Percentiles rank a stretch among this genome's conserved stretches.
Evolutionary conservation across 1,140 invertebrate species (phyloP).

Genomic region (Sycophila sp.): DNA sequence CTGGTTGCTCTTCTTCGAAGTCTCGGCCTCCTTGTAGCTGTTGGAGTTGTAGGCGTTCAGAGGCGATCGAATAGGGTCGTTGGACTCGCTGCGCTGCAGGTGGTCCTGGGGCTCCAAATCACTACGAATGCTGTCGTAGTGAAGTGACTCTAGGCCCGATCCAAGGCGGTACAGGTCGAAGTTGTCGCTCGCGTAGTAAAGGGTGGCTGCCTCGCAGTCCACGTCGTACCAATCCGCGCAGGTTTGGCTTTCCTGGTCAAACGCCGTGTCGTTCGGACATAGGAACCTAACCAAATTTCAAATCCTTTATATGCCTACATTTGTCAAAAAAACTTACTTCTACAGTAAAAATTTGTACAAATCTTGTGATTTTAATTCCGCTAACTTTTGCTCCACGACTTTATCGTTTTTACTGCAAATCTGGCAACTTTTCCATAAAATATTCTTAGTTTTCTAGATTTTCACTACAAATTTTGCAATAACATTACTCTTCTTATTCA

Average conservation of each 20-base stretch:
- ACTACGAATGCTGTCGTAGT: slow-evolving; percentile 61
- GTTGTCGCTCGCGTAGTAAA: slow-evolving; percentile 84
- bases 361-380: too few species aligned
- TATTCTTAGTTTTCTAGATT: too few species aligned
- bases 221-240: slow-evolving; percentile 92
- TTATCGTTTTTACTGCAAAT: too few species aligned
- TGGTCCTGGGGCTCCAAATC: slow-evolving; percentile 81
- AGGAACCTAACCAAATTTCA: slow-evolving; percentile 77
- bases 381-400: too few species aligned
- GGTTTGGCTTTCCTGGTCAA: slow-evolving; percentile 92
- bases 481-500: too few species aligned
- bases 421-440: too few species aligned
- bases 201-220: slow-evolving; percentile 81
- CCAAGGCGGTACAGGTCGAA: slow-evolving; percentile 84
- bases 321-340: background rate
- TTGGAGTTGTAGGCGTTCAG: slow-evolving; percentile 53
- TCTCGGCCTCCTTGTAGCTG: slow-evolving; percentile 47
- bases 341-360: background rate
- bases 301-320: background rate
- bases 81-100: slow-evolving; percentile 79
- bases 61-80: slow-evolving; percentile 68
- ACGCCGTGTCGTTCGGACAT: slow-evolving; percentile 90
- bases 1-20: slow-evolving; percentile 65
- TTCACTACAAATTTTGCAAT: too few species aligned
- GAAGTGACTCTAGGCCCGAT: slow-evolving; percentile 67